Evolutionary conservation across 2,797 vertebrate genomes (phyloP).

Genomic region (Mycteria americana): DNA sequence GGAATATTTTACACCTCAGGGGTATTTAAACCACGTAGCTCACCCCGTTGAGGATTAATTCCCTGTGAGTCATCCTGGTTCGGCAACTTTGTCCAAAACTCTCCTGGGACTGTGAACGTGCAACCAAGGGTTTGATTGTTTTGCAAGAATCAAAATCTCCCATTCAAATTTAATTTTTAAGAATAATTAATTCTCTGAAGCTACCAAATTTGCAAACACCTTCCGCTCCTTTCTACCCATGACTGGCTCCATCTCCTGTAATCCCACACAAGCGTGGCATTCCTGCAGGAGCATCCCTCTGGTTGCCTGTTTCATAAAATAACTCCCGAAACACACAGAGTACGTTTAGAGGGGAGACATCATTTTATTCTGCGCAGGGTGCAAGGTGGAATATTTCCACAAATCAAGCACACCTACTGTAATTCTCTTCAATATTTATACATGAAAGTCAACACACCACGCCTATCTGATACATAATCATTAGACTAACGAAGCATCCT

Average conservation of each 20-base stretch:
- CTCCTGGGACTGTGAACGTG: fast-evolving
- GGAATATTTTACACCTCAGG: not conserved
- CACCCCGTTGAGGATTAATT: not conserved
- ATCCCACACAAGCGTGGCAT: fast-evolving
- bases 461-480: too few species aligned
- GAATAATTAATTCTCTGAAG: not conserved
- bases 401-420: too few species aligned
- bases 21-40: not conserved
- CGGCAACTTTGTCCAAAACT: not conserved
- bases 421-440: too few species aligned
- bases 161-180: not conserved
- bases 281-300: not conserved
- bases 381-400: too few species aligned
- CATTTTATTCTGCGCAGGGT: too few species aligned
- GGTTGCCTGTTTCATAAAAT: too few species aligned
- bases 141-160: not conserved
- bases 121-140: not conserved
- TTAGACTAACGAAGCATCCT: too few species aligned
- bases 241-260: not conserved
- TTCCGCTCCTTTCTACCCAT: not conserved
- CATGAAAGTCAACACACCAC: too few species aligned
- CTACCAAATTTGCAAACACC: not conserved
- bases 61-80: not conserved
- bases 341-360: too few species aligned
- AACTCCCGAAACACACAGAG: too few species aligned